These are phyloP conservation scores for Tetrapedia diversipes DNA, from an alignment of 2,888 invertebrate genomes.

Conservation along the genomic window DNA sequence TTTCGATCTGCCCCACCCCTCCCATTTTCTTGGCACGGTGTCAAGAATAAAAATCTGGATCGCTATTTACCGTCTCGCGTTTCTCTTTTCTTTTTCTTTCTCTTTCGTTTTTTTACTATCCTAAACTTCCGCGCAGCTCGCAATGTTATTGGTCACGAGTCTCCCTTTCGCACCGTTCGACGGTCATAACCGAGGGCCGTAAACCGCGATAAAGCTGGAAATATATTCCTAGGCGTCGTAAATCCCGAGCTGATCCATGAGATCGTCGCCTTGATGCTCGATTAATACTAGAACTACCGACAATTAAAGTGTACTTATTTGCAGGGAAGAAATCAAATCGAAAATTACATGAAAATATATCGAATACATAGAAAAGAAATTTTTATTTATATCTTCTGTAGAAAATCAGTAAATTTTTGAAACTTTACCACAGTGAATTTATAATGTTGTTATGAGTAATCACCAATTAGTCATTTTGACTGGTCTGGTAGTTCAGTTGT, in stretches of 20 bases:
- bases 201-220: slow-evolving; percentile 29
- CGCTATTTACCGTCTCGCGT: slow-evolving; percentile 9
- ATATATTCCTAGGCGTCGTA: slow-evolving; percentile 19
- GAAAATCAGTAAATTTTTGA: too few relatives aligned
- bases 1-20: background rate
- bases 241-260: slow-evolving; percentile 8
- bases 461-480: too few relatives aligned
- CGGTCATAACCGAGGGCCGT: slow-evolving; percentile 22
- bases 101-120: background rate
- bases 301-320: too few relatives aligned
- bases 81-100: too few relatives aligned
- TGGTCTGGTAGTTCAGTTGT: too few relatives aligned
- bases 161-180: slow-evolving; percentile 2
- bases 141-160: slow-evolving; percentile 29
- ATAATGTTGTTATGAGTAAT: too few relatives aligned
- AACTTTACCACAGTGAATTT: too few relatives aligned
- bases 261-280: slow-evolving; percentile 5
- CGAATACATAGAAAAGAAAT: too few relatives aligned
- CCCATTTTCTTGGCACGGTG: background rate
- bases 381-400: too few relatives aligned
- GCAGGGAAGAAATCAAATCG: too few relatives aligned
- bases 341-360: too few relatives aligned
- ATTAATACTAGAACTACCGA: too few relatives aligned
- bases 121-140: background rate
- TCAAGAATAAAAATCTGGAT: background rate